Evolutionary conservation across 2,797 vertebrate species (phyloP), one percentile per base, ranked within the genome.

Genomic region (Anguilla obscura): DNA sequence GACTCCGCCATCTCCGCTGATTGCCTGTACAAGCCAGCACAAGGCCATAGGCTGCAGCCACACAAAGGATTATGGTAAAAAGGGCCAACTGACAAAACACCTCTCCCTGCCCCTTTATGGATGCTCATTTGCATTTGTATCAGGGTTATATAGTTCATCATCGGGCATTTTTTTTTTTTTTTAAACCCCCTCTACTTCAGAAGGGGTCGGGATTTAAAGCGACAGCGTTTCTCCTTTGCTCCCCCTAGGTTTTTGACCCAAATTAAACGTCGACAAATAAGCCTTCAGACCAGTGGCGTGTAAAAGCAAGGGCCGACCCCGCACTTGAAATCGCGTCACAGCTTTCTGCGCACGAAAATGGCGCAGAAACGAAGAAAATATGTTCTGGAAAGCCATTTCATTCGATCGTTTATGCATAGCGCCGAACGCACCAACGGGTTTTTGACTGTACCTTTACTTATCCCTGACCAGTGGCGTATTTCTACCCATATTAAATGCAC

Each of bases 61-160:
- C 66, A 89, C 80, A 89, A 87, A 89, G 52, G 88, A 87, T 87
- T 87, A 87, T 87, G 88, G 80, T 87, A 85, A 87, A 89, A 58
- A 85, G 76, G 58, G 27, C 85, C 63, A 86, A 86, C 18, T 52
- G 66, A 76, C 86, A 86, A 89, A 87, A 84, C 86, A 60, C 80
- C 21, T n/a, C 18, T 58, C 40, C 30, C 12, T 56, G 9, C 30
- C 45, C 85, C 63, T 86, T 85, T 84, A 27, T 84, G 30, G 18
- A 40, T 85, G 83, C 18, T 85, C 54, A 87, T 89, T 89, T 89
- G 85, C 86, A 89, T 83, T 85, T 85, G 80, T 87, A 76, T 89
- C 60, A 84, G 27, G 27, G 85, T 48, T 54, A n/a, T 60, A 79
- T 33, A 3, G 60, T 66, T 56, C 74, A 83, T 84, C 85, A 54